phyloP scores from a whole-genome alignment of 2,113 vertebrate genomes.

The Trichechus manatus region DNA sequence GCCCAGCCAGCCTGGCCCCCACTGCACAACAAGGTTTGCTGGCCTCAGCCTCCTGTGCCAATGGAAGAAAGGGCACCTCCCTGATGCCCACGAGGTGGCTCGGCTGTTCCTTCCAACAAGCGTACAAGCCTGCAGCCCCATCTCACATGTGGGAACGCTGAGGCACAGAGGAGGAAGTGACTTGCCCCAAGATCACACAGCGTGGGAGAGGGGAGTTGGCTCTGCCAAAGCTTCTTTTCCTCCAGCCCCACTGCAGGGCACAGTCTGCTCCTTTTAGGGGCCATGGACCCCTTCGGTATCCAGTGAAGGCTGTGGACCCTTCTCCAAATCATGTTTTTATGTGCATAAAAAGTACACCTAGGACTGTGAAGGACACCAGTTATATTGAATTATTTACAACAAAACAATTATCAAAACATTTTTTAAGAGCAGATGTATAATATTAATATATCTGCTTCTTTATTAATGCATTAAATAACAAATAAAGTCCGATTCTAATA shows the following conservation, averaged over 20 bases:
- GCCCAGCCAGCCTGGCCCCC: neutral
- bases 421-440: neutral
- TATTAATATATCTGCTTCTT: neutral
- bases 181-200: neutral
- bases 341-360: neutral
- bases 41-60: neutral
- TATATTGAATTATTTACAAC: too few species aligned
- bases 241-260: neutral
- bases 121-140: neutral
- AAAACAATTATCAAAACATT: neutral
- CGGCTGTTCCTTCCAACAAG: neutral
- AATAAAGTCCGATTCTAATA: neutral
- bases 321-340: neutral
- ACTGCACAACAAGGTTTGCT: rapidly evolving
- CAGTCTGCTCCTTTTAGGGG: neutral
- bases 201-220: neutral
- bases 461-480: neutral
- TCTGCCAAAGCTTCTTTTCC: neutral
- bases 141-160: neutral
- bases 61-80: neutral
- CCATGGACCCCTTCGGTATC: neutral
- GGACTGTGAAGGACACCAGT: neutral
- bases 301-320: neutral
- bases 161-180: neutral
- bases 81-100: too few species aligned